Conservation (phyloP, 2,888 invertebrate genomes). For the Andrena trimmerana region DNA sequence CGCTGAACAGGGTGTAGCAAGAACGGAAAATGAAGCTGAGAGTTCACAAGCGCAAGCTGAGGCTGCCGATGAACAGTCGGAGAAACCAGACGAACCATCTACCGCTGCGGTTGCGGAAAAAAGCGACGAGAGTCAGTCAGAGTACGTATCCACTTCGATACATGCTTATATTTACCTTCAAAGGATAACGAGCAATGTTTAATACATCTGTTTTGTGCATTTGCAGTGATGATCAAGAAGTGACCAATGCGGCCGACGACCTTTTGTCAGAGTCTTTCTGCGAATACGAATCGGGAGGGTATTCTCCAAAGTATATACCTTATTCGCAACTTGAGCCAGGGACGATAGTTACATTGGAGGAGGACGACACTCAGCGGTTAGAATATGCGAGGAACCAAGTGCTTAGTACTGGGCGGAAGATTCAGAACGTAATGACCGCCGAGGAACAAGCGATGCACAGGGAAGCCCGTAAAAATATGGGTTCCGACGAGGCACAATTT, state of each 20-base stretch:
- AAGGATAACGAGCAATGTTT: conserved; percentile 4
- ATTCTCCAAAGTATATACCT: conserved; percentile 91
- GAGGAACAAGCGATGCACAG: conserved; percentile 89
- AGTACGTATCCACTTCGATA: conserved; percentile 67
- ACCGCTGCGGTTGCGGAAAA: conserved; percentile 73
- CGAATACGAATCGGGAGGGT: conserved; percentile 92
- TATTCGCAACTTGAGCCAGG: conserved; percentile 90
- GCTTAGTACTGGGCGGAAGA: conserved; percentile 87
- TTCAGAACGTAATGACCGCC: conserved; percentile 86
- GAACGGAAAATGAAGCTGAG: conserved; percentile 79
- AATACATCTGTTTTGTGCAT: neutral
- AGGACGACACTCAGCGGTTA: conserved; percentile 91
- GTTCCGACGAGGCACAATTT: conserved; percentile 95
- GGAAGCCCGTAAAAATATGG: conserved; percentile 94
- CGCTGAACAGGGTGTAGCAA: conserved; percentile 91
- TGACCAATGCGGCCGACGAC: conserved; percentile 84
- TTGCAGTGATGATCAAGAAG: conserved; percentile 80
- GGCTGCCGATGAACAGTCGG: conserved; percentile 78
- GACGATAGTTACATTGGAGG: conserved; percentile 91
- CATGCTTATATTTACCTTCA: neutral
- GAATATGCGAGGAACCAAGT: conserved; percentile 90
- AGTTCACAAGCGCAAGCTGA: conserved; percentile 77
- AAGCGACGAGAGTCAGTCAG: conserved; percentile 82
- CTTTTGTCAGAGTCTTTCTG: conserved; percentile 87
- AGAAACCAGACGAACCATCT: conserved; percentile 75